Evolutionary conservation across 2,888 invertebrate species (phyloP), one percentile per base, ranked within the genome.

Genomic region (Eueremaeus valkanovi): DNA sequence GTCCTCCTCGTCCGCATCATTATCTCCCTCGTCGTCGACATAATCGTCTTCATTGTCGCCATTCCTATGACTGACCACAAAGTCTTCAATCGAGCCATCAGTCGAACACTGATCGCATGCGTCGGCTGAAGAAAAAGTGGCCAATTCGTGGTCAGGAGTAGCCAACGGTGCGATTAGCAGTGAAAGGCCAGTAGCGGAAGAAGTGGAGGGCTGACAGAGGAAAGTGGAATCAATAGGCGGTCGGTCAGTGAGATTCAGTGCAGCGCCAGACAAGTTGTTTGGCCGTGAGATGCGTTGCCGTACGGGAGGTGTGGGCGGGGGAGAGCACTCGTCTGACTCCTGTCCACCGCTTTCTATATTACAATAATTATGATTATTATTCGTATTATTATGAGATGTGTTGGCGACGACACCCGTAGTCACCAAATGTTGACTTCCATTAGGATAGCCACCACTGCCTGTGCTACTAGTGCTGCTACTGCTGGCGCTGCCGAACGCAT

Each of bases 401-500:
- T 33, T 29, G 27, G 31, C 36, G 6, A 36, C 5, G 11, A 36
- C 11, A 36, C 6, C 36, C 11, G 36, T 36, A 8, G 5, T n/a
- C n/a, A n/a, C n/a, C n/a, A n/a, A n/a, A n/a, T n/a, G 5, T 49
- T n/a, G 21, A 49, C 18, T 49, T 5, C 49, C 18, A 49, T 49
- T 49, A 49, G 18, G 77, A 73, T 73, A 75, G 58, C 76, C 70
- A 72, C 78, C 18, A 36, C 16, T 72, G 63, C 42, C 21, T n/a
- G n/a, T n/a, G 40, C 73, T 63, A 55, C 63, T 68, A 29, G n/a
- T 70, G 27, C 76, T 73, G 29, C 73, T 29, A n/a, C 73, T 74
- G 21, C 76, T 73, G 29, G 70, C 36, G 11, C 74, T 73, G n/a
- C 76, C 75, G 21, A 74, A 68, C 8, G 70, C 68, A 6, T 74